A percentile compares a stretch with the other conserved stretches of the same genome.
Conservation (phyloP, 1,140 invertebrate genomes). For the Sesamia nonagrioides region DNA sequence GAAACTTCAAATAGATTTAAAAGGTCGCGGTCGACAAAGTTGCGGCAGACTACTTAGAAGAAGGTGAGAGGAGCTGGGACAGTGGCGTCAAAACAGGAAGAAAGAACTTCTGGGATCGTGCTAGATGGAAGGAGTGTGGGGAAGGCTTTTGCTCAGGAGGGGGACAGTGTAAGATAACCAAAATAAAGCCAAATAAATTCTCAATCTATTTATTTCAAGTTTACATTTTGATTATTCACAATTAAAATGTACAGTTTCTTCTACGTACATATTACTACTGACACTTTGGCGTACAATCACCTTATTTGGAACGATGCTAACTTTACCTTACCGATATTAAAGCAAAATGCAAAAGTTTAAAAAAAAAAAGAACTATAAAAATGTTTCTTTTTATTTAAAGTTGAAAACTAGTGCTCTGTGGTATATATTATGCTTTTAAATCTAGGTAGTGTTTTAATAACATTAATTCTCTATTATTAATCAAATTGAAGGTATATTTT, state of each 20-base stretch:
- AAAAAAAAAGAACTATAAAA: background rate
- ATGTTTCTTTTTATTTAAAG: background rate
- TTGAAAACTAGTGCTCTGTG: slow-evolving; percentile 5
- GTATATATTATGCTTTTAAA: slow-evolving; percentile 11
- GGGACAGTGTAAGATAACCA: background rate
- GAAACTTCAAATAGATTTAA: too few relatives aligned
- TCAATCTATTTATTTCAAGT: slow-evolving; percentile 44
- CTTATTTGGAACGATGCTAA: slow-evolving; percentile 6
- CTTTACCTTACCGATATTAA: background rate
- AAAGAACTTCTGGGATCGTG: too few relatives aligned
- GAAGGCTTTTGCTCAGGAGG: too few relatives aligned
- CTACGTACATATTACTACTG: slow-evolving; percentile 41
- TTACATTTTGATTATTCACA: slow-evolving; percentile 45
- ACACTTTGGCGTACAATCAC: slow-evolving; percentile 44
- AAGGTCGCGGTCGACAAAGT: too few relatives aligned
- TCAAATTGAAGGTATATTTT: background rate
- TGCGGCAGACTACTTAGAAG: too few relatives aligned
- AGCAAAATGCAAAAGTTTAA: background rate
- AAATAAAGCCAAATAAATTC: slow-evolving; percentile 10
- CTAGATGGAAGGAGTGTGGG: too few relatives aligned
- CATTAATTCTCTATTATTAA: background rate
- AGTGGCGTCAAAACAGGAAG: too few relatives aligned
- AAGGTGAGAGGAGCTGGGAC: too few relatives aligned
- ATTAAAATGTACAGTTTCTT: slow-evolving; percentile 37
- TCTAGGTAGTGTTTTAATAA: slow-evolving; percentile 2